Evolutionary conservation across 1,140 invertebrate genomes (phyloP).

Genomic region (Mycetomoellerius zeteki): DNA sequence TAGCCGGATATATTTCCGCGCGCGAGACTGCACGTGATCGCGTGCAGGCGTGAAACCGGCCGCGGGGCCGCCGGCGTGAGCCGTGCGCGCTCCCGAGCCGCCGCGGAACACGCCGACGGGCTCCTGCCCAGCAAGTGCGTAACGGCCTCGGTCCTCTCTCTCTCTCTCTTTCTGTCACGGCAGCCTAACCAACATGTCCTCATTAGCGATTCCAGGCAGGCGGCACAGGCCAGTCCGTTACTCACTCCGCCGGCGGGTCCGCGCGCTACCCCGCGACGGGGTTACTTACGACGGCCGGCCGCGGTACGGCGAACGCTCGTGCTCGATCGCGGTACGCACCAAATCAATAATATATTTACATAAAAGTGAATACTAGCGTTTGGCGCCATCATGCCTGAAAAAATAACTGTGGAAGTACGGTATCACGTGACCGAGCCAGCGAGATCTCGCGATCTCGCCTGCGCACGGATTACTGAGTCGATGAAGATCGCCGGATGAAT

Average conservation of each 20-base stretch:
- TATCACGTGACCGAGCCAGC: conserved; percentile 87
- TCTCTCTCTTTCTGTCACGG: conserved; percentile 77
- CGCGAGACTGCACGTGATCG: conserved; percentile 80
- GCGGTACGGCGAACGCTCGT: conserved; percentile 69
- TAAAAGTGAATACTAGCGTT: conserved; percentile 86
- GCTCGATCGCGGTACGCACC: conserved; percentile 76
- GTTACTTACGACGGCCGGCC: conserved; percentile 71
- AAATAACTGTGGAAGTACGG: conserved; percentile 87
- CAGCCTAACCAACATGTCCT: conserved; percentile 88
- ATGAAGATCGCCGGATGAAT: conserved; percentile 33
- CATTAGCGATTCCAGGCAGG: conserved; percentile 86
- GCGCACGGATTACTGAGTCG: conserved; percentile 3
- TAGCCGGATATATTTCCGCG: conserved; percentile 83
- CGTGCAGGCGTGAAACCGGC: conserved; percentile 56
- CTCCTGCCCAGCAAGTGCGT: conserved; percentile 51
- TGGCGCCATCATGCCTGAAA: conserved; percentile 89
- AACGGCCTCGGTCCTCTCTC: conserved; percentile 56
- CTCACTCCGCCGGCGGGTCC: conserved; percentile 78
- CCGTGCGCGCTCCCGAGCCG: conserved; percentile 61
- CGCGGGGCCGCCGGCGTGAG: conserved; percentile 42
- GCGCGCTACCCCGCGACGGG: conserved; percentile 67
- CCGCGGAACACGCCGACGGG: conserved; percentile 53
- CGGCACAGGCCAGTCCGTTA: conserved; percentile 77
- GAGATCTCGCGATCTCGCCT: conserved; percentile 81
- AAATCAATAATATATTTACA: conserved; percentile 85